Evolutionary conservation across 2,113 vertebrate species (phyloP).

Genomic region (Numenius arquata): DNA sequence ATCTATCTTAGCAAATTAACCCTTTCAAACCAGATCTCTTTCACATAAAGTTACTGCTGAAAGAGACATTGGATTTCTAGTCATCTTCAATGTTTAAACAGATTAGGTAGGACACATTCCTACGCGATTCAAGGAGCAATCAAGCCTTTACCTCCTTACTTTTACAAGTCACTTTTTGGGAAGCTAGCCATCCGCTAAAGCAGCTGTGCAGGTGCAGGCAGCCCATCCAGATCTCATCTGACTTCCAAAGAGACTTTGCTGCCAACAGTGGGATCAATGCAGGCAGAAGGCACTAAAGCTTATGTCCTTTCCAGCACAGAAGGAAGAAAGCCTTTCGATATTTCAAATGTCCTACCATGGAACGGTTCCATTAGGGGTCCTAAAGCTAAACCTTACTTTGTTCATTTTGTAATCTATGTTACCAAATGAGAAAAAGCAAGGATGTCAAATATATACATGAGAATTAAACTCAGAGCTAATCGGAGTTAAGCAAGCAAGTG

Average conservation of each 20-base stretch:
- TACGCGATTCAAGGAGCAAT: neutral
- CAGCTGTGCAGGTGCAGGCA: neutral
- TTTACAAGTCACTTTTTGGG: neutral
- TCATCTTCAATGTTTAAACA: neutral
- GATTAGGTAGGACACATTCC: neutral
- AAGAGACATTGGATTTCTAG: neutral
- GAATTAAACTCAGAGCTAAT: neutral
- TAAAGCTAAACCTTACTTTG: neutral
- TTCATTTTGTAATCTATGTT: neutral
- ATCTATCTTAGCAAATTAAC: neutral
- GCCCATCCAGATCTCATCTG: neutral
- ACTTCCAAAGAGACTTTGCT: neutral
- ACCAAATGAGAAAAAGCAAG: neutral
- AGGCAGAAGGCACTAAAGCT: neutral
- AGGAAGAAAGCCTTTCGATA: neutral
- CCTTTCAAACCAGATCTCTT: neutral
- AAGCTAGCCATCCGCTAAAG: neutral
- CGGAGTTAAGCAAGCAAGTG: neutral
- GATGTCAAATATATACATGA: rapidly evolving
- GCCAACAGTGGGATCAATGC: neutral
- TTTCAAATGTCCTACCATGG: neutral
- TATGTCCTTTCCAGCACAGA: neutral
- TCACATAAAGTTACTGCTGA: neutral
- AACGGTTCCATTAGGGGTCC: neutral
- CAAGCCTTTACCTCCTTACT: neutral